Percentiles rank a stretch among this genome's conserved stretches.
phyloP scores from a whole-genome alignment of 2,888 invertebrate species.

The Caenorhabditis drosophilae region DNA sequence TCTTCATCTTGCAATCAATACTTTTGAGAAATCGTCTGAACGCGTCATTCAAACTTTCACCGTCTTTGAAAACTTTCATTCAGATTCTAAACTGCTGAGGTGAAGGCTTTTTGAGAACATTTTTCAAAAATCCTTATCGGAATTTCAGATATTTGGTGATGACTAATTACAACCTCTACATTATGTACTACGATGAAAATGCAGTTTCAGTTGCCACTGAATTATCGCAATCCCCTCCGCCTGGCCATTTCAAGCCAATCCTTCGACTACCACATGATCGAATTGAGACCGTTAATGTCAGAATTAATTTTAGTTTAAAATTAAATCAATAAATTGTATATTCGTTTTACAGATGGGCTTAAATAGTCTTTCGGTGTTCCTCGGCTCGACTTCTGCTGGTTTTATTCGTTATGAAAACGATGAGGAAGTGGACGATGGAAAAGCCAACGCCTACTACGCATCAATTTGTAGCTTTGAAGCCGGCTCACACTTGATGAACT shows the following conservation, averaged over 20 bases:
- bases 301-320: not conserved
- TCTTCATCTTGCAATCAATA: slow-evolving; percentile 55
- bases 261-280: slow-evolving; percentile 23
- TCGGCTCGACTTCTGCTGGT: slow-evolving; percentile 17
- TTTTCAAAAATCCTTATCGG: too few relatives aligned
- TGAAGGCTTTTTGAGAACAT: too few relatives aligned
- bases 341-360: slow-evolving; percentile 20
- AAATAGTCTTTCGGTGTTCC: slow-evolving; percentile 16
- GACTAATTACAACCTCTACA: slow-evolving; percentile 30
- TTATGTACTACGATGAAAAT: slow-evolving; percentile 12
- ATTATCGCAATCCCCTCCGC: not conserved
- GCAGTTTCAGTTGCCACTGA: not conserved
- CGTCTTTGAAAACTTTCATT: slow-evolving; percentile 21
- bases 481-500: slow-evolving; percentile 21
- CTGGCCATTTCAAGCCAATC: slow-evolving; percentile 21
- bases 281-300: slow-evolving; percentile 17
- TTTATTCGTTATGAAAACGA: slow-evolving; percentile 13
- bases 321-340: not conserved
- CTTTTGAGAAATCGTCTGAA: slow-evolving; percentile 42
- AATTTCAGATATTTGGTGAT: slow-evolving; percentile 18
- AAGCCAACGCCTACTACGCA: slow-evolving; percentile 3
- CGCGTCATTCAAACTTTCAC: slow-evolving; percentile 20
- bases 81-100: slow-evolving; percentile 7
- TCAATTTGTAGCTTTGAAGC: slow-evolving; percentile 13
- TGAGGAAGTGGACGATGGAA: slow-evolving; percentile 6